Evolutionary conservation across 1,140 invertebrate genomes (phyloP), one percentile per base, ranked within the genome.

Genomic region (Euschistus heros): DNA sequence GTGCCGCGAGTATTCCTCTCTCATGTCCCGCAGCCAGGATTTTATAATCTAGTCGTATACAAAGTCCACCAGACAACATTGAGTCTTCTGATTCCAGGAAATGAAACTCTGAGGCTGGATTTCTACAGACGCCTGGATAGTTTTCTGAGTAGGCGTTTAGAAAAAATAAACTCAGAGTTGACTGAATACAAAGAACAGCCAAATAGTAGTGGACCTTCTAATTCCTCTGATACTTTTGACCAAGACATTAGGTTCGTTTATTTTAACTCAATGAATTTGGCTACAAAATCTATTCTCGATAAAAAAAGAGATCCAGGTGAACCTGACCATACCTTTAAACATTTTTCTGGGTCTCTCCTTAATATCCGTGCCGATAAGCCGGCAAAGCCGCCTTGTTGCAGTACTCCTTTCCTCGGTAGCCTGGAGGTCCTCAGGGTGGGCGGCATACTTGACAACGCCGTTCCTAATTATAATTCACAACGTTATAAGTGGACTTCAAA

Each of bases 211-310:
- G 18, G 20, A 57, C 20, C 54, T 22, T 24, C 54, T 27, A 17
- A 20, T 24, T 20, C 18, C 6, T 24, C 54, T 57, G 18, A 20
- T 24, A 15, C 7, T 2, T 24, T 57, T 7, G 54, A 57, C 24
- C 54, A 57, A 57, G 54, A 57, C 24, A 24, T 24, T 61, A 67
- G 15, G 52, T 84, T 80, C 75, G 79, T 94, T 6, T 94, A 93
- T 76, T 93, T 92, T 73, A 93, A 94, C 73, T 85, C 88, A 71
- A 81, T 92, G 69, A 93, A 93, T 78, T 78, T 91, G 70, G 90
- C 90, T 17, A 87, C 87, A 72, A 92, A 92, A 78, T 86, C 82
- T 70, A 85, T 84, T 7, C 81, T 86, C 70, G 84, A 82, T 74
- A 27, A 55, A 20, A 65, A 68, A 50, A 60, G 26, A 24, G 37